Conservation (phyloP, 2,888 invertebrate species). For the Latheticus oryzae region DNA sequence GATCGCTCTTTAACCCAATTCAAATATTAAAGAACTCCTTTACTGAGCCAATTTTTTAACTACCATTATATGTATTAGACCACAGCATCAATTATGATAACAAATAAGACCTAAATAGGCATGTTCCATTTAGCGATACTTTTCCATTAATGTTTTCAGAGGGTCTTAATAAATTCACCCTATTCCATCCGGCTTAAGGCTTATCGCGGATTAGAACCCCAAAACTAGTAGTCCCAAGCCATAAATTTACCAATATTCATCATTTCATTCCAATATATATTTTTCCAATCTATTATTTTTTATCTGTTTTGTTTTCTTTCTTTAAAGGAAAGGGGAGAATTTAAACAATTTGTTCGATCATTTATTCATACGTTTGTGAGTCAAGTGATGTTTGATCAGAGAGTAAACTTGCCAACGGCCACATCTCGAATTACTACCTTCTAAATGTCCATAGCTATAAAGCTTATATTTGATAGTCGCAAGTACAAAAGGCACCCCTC, state of each 20-base stretch:
- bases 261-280: no score
- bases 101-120: conserved; percentile 37
- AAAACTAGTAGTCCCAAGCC: conserved; percentile 37
- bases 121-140: conserved; percentile 40
- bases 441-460: conserved; percentile 45
- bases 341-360: conserved; percentile 51
- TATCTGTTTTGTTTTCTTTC: conserved; percentile 8
- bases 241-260: conserved; percentile 17
- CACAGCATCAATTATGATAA: conserved; percentile 20
- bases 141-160: conserved; percentile 40
- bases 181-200: conserved; percentile 41
- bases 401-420: conserved; percentile 55
- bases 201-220: conserved; percentile 46
- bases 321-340: conserved; percentile 3
- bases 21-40: no score
- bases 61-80: conserved; percentile 5
- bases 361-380: conserved; percentile 62
- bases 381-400: conserved; percentile 62
- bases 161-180: conserved; percentile 43
- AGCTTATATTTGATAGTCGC: conserved; percentile 48
- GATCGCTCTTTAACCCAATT: conserved; percentile 6
- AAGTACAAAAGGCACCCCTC: conserved; percentile 51
- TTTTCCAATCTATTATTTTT: conserved; percentile 9
- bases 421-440: conserved; percentile 46
- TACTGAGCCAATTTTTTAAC: conserved; percentile 17